Evolutionary conservation across 1,140 invertebrate genomes (phyloP), one percentile per base, ranked within the genome.

Genomic region (Papilio glaucus): DNA sequence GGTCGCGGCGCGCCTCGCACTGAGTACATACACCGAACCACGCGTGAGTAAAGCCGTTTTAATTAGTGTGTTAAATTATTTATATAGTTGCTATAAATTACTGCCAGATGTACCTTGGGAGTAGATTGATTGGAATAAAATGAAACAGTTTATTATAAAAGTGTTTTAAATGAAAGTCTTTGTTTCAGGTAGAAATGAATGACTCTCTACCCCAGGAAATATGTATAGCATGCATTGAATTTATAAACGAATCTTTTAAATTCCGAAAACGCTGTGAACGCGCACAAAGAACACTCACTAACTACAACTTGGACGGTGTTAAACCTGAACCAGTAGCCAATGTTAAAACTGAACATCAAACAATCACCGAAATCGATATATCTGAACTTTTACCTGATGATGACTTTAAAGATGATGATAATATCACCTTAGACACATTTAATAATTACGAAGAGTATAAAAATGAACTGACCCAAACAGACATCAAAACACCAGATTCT

Each of bases 211-310:
- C 88, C 13, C 82, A 92, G 77, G 72, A 85, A 75, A 85, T 90
- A 72, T 92, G 90, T 71, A 57, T 71, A 6, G 39, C 65, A 6
- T 92, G 90, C 42, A 85, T 92, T 37, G 77, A 72, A 49, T 86
- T 85, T 62, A 84, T 89, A 71, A 91, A 92, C 41, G 76, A 86
- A 67, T 82, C 80, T 6, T 84, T 83, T 39, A 88, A 86, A 73
- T 90, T 89, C 29, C 77, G 85, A 26, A 84, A 83, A 79, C 88
- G 85, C 77, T 89, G 85, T 65, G 80, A 84, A 74, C 39, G 86
- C n/a, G 71, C 79, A 7, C 81, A 92, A 41, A 82, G 80, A 67
- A 68, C 72, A 24, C 68, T 91, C 7, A 10, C 75, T 26, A 79
- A 81, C 26, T 79, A 83, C 10, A 81, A 81, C 77, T 38, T 73